Percentiles rank a stretch among this genome's conserved stretches.
These are phyloP conservation scores for Micromys minutus DNA, from an alignment of 2,113 vertebrate genomes.

Conservation along the genomic window DNA sequence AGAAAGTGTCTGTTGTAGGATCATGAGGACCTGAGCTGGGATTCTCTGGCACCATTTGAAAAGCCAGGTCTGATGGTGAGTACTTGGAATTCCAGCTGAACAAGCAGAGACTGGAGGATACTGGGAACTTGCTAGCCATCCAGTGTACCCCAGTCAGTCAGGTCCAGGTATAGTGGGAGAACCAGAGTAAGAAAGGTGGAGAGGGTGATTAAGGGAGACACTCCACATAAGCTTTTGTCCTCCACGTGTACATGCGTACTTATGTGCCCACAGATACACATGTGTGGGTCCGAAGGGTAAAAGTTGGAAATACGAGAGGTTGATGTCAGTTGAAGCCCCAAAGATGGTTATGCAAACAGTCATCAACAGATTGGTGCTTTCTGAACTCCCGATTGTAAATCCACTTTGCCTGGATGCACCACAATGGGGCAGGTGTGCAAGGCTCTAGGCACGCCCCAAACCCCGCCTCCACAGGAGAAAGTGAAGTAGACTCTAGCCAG, in stretches of 20 bases:
- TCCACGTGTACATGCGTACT: neutral
- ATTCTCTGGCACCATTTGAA: neutral
- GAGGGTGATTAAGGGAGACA: neutral
- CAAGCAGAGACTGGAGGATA: neutral
- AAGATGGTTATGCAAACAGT: too few species aligned
- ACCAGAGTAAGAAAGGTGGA: neutral
- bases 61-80: neutral
- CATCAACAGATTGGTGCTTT: too few species aligned
- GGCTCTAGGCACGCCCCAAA: too few species aligned
- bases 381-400: too few species aligned
- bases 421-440: too few species aligned
- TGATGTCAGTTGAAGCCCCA: too few species aligned
- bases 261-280: neutral
- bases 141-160: neutral
- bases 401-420: too few species aligned
- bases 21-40: neutral
- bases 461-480: too few species aligned
- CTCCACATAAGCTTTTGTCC: neutral
- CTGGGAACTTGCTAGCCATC: neutral
- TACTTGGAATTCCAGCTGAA: neutral
- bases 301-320: too few species aligned
- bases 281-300: too few species aligned
- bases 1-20: neutral
- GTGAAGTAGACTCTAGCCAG: too few species aligned
- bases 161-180: neutral